phyloP scores from a whole-genome alignment of 2,797 vertebrate species.

The Ambastaia sidthimunki region DNA sequence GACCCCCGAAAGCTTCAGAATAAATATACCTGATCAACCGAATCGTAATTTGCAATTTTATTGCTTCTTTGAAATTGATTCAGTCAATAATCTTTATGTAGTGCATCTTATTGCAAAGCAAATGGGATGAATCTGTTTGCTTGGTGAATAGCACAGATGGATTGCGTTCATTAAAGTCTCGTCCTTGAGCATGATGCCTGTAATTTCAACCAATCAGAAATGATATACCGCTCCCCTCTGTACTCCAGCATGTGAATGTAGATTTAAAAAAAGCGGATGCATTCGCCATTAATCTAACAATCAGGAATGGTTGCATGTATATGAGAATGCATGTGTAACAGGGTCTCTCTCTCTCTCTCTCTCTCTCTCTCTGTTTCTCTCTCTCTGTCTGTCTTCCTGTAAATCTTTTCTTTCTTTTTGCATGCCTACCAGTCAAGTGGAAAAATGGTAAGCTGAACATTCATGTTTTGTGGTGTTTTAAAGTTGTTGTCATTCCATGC shows the following conservation, averaged over 20 bases:
- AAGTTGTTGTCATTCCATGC: no score
- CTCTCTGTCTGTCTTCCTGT: conserved; percentile 52
- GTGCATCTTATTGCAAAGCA: conserved; percentile 12
- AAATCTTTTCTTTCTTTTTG: conserved; percentile 81
- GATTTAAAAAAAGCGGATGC: conserved; percentile 59
- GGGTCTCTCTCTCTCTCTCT: conserved; percentile 64
- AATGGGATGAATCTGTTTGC: not conserved
- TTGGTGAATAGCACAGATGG: conserved; percentile 26
- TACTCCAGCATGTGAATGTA: conserved; percentile 66
- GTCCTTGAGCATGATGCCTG: conserved; percentile 67
- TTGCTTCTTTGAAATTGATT: conserved; percentile 24
- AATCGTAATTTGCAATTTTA: not conserved
- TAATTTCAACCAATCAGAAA: conserved; percentile 64
- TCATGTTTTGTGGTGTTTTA: conserved; percentile 61
- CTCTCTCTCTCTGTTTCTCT: conserved; percentile 47
- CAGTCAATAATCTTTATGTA: not conserved
- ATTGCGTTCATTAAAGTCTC: conserved; percentile 53
- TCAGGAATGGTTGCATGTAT: conserved; percentile 71
- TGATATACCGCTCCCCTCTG: conserved; percentile 64
- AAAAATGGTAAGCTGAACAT: conserved; percentile 94
- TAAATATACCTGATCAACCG: conserved; percentile 12
- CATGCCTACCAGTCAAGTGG: conserved; percentile 94
- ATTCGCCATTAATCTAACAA: conserved; percentile 66
- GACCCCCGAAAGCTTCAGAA: not conserved
- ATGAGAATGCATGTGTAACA: conserved; percentile 81